Conservation (phyloP, 2,113 vertebrate genomes). For the Pleuronectes platessa region DNA sequence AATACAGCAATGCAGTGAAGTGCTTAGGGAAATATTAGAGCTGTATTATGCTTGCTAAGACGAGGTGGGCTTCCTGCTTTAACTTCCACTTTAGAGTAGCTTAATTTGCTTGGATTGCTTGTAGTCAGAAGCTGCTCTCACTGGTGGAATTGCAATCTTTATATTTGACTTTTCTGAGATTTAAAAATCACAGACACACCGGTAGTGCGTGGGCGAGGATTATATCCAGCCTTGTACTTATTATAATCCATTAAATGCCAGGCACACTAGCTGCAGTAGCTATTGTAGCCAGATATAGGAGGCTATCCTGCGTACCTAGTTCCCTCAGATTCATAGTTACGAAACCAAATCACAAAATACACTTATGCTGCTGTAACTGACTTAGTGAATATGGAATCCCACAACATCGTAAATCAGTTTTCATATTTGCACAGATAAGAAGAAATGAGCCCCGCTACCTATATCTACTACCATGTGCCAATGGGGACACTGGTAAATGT, state of each 20-base stretch:
- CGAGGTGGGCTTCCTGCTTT: constrained; percentile 31
- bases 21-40: constrained; percentile 31
- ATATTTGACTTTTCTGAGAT: constrained; percentile 53
- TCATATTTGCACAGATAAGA: no score
- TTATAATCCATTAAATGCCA: constrained; percentile 58
- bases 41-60: constrained; percentile 9
- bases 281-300: constrained; percentile 1
- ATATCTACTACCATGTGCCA: no score
- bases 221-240: constrained; percentile 47
- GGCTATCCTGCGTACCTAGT: not conserved
- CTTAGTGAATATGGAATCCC: not conserved
- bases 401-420: no score
- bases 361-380: not conserved
- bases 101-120: constrained; percentile 35
- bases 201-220: constrained; percentile 50
- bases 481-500: no score
- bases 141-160: constrained; percentile 42
- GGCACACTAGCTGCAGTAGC: constrained; percentile 27
- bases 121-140: constrained; percentile 16
- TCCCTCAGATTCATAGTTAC: constrained; percentile 1
- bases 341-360: not conserved
- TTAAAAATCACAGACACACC: constrained; percentile 40
- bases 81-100: constrained; percentile 29
- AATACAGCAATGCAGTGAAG: not conserved
- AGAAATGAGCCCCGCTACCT: no score